Evolutionary conservation across 2,888 invertebrate genomes (phyloP), one percentile per base, ranked within the genome.

Genomic region (Helleia helle): DNA sequence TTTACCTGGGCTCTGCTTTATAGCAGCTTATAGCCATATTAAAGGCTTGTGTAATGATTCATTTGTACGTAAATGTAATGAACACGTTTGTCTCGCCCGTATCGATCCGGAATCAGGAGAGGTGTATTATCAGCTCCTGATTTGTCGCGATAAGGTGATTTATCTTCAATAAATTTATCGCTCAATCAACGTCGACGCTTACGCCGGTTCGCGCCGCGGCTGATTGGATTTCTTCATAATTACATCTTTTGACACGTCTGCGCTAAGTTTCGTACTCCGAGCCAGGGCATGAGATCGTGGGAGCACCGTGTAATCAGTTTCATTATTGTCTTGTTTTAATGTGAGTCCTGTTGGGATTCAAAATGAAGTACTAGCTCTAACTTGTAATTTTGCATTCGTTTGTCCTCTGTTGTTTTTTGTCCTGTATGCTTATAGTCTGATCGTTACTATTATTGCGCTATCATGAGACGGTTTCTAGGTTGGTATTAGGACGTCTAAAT

Each of bases 141-240:
- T 80, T 74, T 77, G 79, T 80, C 77, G 73, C 72, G 66, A 68
- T 62, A 53, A 52, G 64, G 66, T 73, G 72, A 81, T 81, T 80
- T 76, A 81, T 80, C 73, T 76, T 67, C 62, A 59, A 67, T 74
- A 66, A 73, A 76, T 83, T 79, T 79, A 83, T 81, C 83, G 75
- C 63, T 71, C 69, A 66, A 70, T 65, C 66, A 68, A 65, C 60
- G 64, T 65, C 69, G 55, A 49, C 54, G 52, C 50, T 51, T 51
- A 65, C 65, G 62, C 50, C 49, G 54, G 50, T 48, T 46, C 47
- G 52, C 51, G 48, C 48, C 44, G 57, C 62, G 65, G 71, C 69
- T 84, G 83, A 84, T 84, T 84, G 83, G 79, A 76, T 84, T 83
- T 79, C 79, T 77, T 81, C 77, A 77, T 83, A 84, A 84, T 84